phyloP scores from a whole-genome alignment of 2,888 invertebrate species.

The Chironomus riparius region DNA sequence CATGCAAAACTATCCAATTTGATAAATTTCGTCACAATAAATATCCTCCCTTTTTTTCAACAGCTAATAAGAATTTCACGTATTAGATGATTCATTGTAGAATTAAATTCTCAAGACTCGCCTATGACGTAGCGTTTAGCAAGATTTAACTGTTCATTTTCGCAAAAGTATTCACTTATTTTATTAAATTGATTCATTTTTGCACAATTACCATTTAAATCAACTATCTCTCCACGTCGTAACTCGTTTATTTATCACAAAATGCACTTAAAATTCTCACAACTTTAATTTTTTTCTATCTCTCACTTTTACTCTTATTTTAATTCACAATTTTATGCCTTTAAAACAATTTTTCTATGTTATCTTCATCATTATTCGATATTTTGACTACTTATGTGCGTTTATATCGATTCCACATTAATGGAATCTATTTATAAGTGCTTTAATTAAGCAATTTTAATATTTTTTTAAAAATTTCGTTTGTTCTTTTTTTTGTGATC shows the following conservation, averaged over 20 bases:
- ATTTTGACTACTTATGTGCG: too few relatives aligned
- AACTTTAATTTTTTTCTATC: not conserved
- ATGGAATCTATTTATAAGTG: too few relatives aligned
- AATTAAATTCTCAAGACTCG: not conserved
- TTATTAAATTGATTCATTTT: not conserved
- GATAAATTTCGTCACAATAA: not conserved
- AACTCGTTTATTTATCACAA: not conserved
- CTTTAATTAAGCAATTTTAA: too few relatives aligned
- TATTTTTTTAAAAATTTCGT: too few relatives aligned
- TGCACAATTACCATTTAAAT: not conserved
- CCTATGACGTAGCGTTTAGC: not conserved
- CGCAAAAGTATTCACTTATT: not conserved
- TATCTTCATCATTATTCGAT: too few relatives aligned
- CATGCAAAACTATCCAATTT: not conserved
- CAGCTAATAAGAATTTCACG: not conserved
- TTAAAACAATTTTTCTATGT: too few relatives aligned
- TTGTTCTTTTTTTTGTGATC: too few relatives aligned
- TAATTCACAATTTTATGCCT: not conserved
- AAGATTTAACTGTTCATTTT: not conserved
- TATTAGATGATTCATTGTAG: not conserved
- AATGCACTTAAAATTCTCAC: not conserved
- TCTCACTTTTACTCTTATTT: not conserved
- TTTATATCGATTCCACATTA: too few relatives aligned
- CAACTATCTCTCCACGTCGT: not conserved
- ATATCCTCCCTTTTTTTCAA: not conserved